A percentile compares a stretch with the other conserved stretches of the same genome.
These are phyloP conservation scores for Drosophila tani DNA, from an alignment of 1,140 invertebrate species.

Conservation along the genomic window DNA sequence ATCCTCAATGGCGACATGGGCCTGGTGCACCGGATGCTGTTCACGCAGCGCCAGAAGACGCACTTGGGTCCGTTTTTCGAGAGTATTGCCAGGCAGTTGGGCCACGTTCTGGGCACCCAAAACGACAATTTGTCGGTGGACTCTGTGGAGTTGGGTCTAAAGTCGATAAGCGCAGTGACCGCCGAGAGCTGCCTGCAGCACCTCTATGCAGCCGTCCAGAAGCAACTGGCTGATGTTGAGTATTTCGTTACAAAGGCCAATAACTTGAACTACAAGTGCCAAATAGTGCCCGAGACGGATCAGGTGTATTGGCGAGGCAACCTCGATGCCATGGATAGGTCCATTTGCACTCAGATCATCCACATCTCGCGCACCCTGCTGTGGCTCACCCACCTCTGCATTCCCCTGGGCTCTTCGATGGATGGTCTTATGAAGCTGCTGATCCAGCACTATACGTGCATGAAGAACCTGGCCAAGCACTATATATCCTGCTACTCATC, in stretches of 20 bases:
- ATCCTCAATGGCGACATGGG: constrained; percentile 57
- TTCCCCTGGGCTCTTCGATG: constrained; percentile 70
- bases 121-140: constrained; percentile 45
- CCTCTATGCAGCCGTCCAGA: constrained; percentile 64
- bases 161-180: constrained; percentile 59
- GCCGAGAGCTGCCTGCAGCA: constrained; percentile 69
- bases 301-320: constrained; percentile 66
- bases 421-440: constrained; percentile 72
- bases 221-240: constrained; percentile 77
- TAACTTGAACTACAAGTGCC: constrained; percentile 71
- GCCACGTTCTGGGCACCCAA: constrained; percentile 50
- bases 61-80: constrained; percentile 77
- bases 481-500: constrained; percentile 52
- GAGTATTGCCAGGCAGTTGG: constrained; percentile 63
- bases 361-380: constrained; percentile 70
- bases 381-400: constrained; percentile 68
- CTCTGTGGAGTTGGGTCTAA: constrained; percentile 42
- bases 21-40: constrained; percentile 71
- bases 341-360: constrained; percentile 76
- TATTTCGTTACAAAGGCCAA: constrained; percentile 80
- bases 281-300: constrained; percentile 72
- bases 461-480: constrained; percentile 77
- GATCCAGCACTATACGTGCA: constrained; percentile 72
- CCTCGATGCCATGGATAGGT: constrained; percentile 67
- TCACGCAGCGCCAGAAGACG: constrained; percentile 76